These are phyloP conservation scores for Cottus gobio DNA, from an alignment of 2,113 vertebrate genomes.

Conservation along the genomic window DNA sequence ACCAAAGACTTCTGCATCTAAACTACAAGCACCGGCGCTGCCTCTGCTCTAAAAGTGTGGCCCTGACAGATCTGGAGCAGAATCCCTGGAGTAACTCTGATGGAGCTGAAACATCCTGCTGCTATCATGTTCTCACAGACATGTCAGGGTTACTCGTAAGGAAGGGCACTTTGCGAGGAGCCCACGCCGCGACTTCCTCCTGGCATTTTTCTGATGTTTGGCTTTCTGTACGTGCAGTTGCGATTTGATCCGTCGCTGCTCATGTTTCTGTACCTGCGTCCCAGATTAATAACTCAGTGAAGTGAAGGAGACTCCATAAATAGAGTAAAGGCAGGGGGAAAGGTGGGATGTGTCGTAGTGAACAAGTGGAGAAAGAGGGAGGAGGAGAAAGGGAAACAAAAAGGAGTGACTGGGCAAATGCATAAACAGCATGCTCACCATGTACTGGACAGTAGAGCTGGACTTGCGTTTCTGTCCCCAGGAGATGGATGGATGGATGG, in stretches of 20 bases:
- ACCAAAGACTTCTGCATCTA: background rate
- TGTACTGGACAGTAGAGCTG: slow-evolving; percentile 85
- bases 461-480: slow-evolving; percentile 86
- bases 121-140: slow-evolving; percentile 2
- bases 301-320: slow-evolving; percentile 11
- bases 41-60: slow-evolving; percentile 19
- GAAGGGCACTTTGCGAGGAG: background rate
- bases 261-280: background rate
- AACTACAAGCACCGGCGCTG: slow-evolving; percentile 7
- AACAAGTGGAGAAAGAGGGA: background rate
- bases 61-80: slow-evolving; percentile 59
- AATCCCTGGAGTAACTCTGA: slow-evolving; percentile 44
- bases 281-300: background rate
- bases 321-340: background rate
- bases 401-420: slow-evolving; percentile 28
- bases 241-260: background rate
- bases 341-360: background rate
- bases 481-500: slow-evolving; percentile 58
- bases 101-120: slow-evolving; percentile 39
- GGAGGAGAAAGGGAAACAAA: too few species aligned
- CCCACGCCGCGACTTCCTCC: background rate
- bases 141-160: slow-evolving; percentile 2
- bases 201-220: background rate
- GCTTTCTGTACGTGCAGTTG: background rate
- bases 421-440: slow-evolving; percentile 79